phyloP scores from a whole-genome alignment of 1,140 invertebrate genomes.

The Grapholita molesta region DNA sequence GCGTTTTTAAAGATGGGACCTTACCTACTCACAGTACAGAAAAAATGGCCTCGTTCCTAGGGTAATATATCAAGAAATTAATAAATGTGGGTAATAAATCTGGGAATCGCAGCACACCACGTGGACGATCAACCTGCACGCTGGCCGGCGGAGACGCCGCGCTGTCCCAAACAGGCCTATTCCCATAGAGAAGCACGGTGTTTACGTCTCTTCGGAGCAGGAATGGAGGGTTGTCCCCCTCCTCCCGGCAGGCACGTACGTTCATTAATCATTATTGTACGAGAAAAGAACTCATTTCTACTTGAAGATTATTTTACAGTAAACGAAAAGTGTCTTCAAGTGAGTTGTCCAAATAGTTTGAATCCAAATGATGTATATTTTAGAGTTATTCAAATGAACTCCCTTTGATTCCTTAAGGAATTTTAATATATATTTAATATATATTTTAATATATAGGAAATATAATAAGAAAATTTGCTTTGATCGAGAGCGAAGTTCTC shows the following conservation, averaged over 20 bases:
- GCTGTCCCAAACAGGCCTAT: neutral
- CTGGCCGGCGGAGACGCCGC: neutral
- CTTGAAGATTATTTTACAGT: slow-evolving; percentile 4
- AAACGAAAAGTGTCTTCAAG: neutral
- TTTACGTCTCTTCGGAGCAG: neutral
- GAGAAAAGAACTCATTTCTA: slow-evolving; percentile 14
- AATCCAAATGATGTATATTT: neutral
- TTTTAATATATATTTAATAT: no score
- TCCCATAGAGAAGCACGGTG: neutral
- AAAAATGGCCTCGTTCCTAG: neutral
- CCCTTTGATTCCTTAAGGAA: no score
- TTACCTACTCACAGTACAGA: neutral
- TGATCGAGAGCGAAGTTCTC: no score
- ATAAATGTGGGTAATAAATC: slow-evolving; percentile 10
- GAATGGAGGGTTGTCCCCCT: neutral
- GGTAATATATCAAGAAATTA: neutral
- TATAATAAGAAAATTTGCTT: no score
- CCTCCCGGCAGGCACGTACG: neutral
- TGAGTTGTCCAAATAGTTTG: neutral
- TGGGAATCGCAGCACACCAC: neutral
- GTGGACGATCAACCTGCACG: neutral
- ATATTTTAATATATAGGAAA: no score
- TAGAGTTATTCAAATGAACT: no score
- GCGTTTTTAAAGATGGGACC: neutral
- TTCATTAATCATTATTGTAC: slow-evolving; percentile 16